These are phyloP conservation scores for Callithrix jacchus DNA, from an alignment of 2,113 vertebrate genomes.

Conservation along the genomic window DNA sequence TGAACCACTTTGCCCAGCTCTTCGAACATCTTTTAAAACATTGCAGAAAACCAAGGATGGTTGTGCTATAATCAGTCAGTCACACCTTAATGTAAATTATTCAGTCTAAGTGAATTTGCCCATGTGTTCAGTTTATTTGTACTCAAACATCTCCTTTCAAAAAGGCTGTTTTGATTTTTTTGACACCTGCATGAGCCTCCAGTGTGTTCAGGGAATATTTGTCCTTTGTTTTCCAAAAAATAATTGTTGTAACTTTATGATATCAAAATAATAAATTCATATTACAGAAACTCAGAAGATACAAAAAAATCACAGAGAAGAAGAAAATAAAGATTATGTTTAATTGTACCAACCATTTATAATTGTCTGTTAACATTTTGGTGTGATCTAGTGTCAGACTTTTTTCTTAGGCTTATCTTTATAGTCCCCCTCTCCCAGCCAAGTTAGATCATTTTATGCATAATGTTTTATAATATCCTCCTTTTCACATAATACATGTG, in stretches of 20 bases:
- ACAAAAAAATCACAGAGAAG: background rate
- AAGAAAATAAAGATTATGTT: slow-evolving; percentile 3
- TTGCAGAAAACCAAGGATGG: background rate
- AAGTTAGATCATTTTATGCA: background rate
- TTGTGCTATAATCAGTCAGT: background rate
- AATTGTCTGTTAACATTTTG: background rate
- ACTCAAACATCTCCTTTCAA: background rate
- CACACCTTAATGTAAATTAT: background rate
- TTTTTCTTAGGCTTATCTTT: background rate
- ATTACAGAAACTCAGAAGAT: background rate
- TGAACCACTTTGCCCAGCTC: too few species aligned
- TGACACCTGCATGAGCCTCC: background rate
- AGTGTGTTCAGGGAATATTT: slow-evolving; percentile 3
- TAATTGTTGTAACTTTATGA: background rate
- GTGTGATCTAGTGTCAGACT: background rate
- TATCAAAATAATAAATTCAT: slow-evolving; percentile 1
- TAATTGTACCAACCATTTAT: background rate
- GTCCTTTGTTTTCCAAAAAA: slow-evolving; percentile 7
- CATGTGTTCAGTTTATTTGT: slow-evolving; percentile 19
- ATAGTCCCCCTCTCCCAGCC: background rate
- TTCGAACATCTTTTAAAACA: background rate
- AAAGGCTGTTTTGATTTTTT: background rate
- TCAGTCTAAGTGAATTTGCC: background rate
- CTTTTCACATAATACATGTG: background rate
- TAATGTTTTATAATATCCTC: background rate